Evolutionary conservation across 2,797 vertebrate genomes (phyloP), one percentile per base, ranked within the genome.

Genomic region (Triplophysa yarkandensis): DNA sequence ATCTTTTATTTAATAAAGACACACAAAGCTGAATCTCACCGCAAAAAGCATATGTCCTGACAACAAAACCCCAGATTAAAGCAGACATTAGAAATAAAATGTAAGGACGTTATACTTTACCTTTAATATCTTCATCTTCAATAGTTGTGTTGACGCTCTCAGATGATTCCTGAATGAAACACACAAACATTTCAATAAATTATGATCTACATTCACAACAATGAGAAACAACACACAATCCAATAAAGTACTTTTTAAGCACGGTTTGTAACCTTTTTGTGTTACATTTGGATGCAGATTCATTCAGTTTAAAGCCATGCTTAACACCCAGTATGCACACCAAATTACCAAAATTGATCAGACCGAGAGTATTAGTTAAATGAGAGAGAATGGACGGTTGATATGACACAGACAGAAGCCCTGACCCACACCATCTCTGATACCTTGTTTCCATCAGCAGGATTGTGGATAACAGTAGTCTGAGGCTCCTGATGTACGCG

Each of bases 361-460:
- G 17, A 43, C 41, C 13, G 6, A 16, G 13, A 16, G 17, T n/a
- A 5, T 16, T 6, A 43, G 16, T 36, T 10, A 39, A 39, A 39
- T 14, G 13, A 39, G 36, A 39, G 36, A 39, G 11, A 3, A 39
- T 0, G 36, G 1, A 39, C 36, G 36, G 9, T 3, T 39, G 36
- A 11, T 13, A 39, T 39, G 2, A 11, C 36, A 39, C 2, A 39
- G 30, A 30, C 30, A 30, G 3, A 30, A 30, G 3, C 30, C 30
- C 30, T 9, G 36, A 13, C 8, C 36, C 10, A 39, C 16, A 30
- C 41, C 57, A 75, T 66, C 54, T 75, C 73, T 63, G 92, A 89
- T 98, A 99, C 96, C 97, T 98, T 98, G 91, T 97, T 98, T 96
- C 95, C 97, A 88, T 99, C 97, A 89, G 92, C 85, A 80, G 97